Evolutionary conservation across 2,888 invertebrate species (phyloP), one percentile per base, ranked within the genome.

Genomic region (Microctonus aethiopoides): DNA sequence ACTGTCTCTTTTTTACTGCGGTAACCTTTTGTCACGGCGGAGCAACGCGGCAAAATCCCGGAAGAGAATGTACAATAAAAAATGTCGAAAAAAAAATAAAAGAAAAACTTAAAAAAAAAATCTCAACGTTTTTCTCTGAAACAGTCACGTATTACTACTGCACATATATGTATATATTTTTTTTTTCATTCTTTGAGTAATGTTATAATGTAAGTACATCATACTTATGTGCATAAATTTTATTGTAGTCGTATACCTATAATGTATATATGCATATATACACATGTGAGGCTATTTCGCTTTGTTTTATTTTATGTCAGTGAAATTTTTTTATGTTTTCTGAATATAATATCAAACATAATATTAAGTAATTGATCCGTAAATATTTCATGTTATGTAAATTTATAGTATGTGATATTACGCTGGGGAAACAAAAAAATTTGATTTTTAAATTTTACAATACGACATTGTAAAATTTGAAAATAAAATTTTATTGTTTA

Each of bases 1-100:
- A n/a, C 39, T 41, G 39, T 51, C 24, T 63, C 46, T 26, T 29
- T 63, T 46, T 51, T 29, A 20, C 32, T 63, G 52, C 34, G 46
- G 51, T 64, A 64, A 64, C 64, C 64, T 64, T 52, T 64, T 64
- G 54, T 64, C 64, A 64, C 54, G 29, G 57, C 16, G 46, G 51
- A 29, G 52, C 34, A 54, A 32, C 34, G 64, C 34, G 36, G 51
- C 46, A 52, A 64, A 64, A 64, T 64, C 64, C 64, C 62, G 29
- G 29, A 63, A 63, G 62, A 46, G 39, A 46, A 46, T 46, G 46
- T 20, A 46, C 16, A 41, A 41, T 34, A 59, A 59, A 59, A 34
- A 34, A 10, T n/a, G n/a, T n/a, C n/a, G n/a, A 16, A 16, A n/a
- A 11, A 54, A 54, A n/a, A 54, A 20, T 41, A 36, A 22, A 13